Percentiles rank a stretch among this genome's conserved stretches.
Conservation (phyloP, 2,888 invertebrate species). For the Disparrhopalites patrizii region DNA sequence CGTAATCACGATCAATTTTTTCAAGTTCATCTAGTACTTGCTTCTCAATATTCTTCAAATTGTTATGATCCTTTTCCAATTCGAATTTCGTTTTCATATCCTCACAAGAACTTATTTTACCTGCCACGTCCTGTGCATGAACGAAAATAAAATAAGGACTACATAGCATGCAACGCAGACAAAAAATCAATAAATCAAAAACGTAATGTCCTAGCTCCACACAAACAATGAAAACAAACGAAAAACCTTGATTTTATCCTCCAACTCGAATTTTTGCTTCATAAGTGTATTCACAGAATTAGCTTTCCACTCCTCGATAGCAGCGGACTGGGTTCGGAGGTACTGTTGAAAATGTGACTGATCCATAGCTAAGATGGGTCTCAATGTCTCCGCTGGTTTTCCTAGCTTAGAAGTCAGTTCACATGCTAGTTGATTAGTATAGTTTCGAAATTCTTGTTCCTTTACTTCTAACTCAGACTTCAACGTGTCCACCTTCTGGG, state of each 20-base stretch:
- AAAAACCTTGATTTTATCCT: slow-evolving; percentile 40
- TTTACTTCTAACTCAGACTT: slow-evolving; percentile 38
- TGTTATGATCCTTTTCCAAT: slow-evolving; percentile 33
- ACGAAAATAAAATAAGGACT: neutral
- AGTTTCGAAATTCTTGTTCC: slow-evolving; percentile 32
- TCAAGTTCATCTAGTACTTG: slow-evolving; percentile 34
- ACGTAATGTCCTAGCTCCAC: no score
- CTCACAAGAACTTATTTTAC: slow-evolving; percentile 29
- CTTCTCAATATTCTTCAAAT: slow-evolving; percentile 32
- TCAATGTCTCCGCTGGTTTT: slow-evolving; percentile 38
- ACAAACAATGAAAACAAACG: no score
- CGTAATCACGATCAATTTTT: slow-evolving; percentile 34
- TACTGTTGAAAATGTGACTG: slow-evolving; percentile 39
- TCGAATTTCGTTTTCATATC: slow-evolving; percentile 30
- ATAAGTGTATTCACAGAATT: slow-evolving; percentile 31
- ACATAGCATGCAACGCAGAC: neutral
- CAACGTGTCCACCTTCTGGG: slow-evolving; percentile 41
- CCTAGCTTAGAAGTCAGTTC: slow-evolving; percentile 39
- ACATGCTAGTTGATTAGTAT: slow-evolving; percentile 28
- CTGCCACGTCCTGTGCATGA: slow-evolving; percentile 34
- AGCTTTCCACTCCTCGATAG: slow-evolving; percentile 43
- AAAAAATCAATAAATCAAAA: no score
- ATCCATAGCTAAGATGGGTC: slow-evolving; percentile 37
- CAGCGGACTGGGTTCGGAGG: slow-evolving; percentile 34
- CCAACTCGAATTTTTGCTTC: slow-evolving; percentile 33